Conservation (phyloP, 2,113 vertebrate species). For the Plecotus auritus region DNA sequence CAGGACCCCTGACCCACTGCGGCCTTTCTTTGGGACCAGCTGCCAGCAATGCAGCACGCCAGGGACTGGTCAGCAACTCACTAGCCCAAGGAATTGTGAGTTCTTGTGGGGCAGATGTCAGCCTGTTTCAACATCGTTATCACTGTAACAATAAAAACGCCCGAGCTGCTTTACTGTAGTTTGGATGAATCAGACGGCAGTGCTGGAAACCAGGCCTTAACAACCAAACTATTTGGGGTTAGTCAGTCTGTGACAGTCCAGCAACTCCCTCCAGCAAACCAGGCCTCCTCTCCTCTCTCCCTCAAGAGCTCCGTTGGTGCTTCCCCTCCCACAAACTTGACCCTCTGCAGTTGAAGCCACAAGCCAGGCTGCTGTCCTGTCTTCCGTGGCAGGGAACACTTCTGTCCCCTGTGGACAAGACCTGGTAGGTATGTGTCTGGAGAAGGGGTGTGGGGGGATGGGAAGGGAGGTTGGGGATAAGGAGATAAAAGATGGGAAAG, state of each 20-base stretch:
- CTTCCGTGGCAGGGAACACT: neutral
- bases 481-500: neutral
- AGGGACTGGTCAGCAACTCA: neutral
- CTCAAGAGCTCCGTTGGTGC: neutral
- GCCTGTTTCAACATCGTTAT: neutral
- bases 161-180: neutral
- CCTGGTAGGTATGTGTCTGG: neutral
- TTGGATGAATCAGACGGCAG: neutral
- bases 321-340: neutral
- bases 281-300: neutral
- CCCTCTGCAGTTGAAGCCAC: neutral
- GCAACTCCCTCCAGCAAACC: neutral
- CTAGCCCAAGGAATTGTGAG: neutral
- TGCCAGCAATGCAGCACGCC: neutral
- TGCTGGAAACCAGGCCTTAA: neutral
- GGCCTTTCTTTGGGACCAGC: neutral
- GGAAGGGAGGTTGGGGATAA: neutral
- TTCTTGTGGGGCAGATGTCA: neutral
- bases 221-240: neutral
- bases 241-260: neutral
- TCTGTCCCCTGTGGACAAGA: neutral
- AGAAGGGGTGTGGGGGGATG: accelerated
- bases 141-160: neutral
- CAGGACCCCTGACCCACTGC: neutral
- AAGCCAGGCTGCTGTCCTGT: neutral